Evolutionary conservation across 2,113 vertebrate species (phyloP), one percentile per base, ranked within the genome.

Genomic region (Accipiter virgatus): DNA sequence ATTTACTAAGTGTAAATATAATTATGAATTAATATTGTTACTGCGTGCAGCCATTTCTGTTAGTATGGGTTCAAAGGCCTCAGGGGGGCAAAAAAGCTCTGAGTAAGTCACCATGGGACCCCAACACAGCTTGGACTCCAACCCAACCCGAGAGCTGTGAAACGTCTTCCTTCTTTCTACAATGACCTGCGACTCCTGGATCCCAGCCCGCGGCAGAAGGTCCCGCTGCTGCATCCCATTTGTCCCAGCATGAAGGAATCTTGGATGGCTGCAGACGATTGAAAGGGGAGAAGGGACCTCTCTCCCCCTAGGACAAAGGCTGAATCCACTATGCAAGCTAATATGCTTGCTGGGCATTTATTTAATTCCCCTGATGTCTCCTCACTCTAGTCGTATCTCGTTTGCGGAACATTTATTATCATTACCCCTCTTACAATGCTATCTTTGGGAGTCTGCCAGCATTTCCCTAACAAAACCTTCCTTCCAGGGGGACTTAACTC

Each of bases 401-500:
- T 66, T 90, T 93, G 91, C 5, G 25, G 81, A 95, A 55, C 94
- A 86, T 96, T 94, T 97, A 91, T 95, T 94, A 88, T 82, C 94
- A 73, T 95, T 96, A 94, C 55, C 67, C 87, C 92, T 96, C 83
- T 94, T 53, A 34, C 86, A 95, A 40, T 93, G 91, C 91, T 97
- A 13, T 87, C 79, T 80, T 91, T 96, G 96, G 95, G 91, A 94
- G 42, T 74, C 87, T 95, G 96, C 96, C 96, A 97, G 91, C 81
- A n/a, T 74, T 94, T 94, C 74, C 89, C 93, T 85, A 91, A 94
- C 95, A 96, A 96, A 96, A 95, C 59, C 94, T 87, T 93, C 89
- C 55, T 95, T 94, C 93, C 86, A 94, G 61, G 58, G 88, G 81
- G 66, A 88, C 65, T 93, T 88, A 38, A 85, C 78, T 90, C 94